Percentiles rank a stretch among this genome's conserved stretches.
phyloP scores from a whole-genome alignment of 2,797 vertebrate species.

The Paedocypris micromegethes region DNA sequence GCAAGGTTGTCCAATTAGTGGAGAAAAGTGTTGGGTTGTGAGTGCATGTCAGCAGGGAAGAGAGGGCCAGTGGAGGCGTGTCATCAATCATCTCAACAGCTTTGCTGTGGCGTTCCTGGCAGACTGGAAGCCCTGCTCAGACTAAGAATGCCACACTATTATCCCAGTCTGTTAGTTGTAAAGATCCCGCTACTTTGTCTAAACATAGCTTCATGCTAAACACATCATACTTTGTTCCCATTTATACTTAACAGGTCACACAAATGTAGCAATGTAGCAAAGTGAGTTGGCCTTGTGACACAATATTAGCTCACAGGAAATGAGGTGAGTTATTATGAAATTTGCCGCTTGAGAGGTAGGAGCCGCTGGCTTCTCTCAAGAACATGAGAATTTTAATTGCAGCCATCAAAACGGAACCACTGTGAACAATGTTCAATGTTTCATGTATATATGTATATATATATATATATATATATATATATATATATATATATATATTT shows the following conservation, averaged over 20 bases:
- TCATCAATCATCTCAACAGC: conserved; percentile 75
- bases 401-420: conserved; percentile 22
- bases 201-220: neutral
- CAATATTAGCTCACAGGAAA: conserved; percentile 25
- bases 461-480: too few relatives aligned
- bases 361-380: conserved; percentile 21
- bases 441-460: too few relatives aligned
- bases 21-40: conserved; percentile 67
- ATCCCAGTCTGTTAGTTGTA: conserved; percentile 35
- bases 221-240: conserved; percentile 6
- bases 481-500: too few relatives aligned
- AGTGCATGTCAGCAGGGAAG: conserved; percentile 69
- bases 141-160: conserved; percentile 53
- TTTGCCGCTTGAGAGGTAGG: conserved; percentile 11
- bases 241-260: conserved; percentile 3
- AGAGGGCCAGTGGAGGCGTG: conserved; percentile 67
- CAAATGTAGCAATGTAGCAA: conserved; percentile 9
- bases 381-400: conserved; percentile 30
- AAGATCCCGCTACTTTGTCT: conserved; percentile 24
- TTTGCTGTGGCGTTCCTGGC: conserved; percentile 59
- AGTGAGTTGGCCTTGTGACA: conserved; percentile 24
- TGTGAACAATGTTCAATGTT: neutral
- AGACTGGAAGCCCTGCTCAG: conserved; percentile 43
- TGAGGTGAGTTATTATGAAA: conserved; percentile 25
- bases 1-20: conserved; percentile 74